Percentiles rank a stretch among this genome's conserved stretches.
Evolutionary conservation across 2,888 invertebrate genomes (phyloP).

Genomic region (Drosophila pegasa): DNA sequence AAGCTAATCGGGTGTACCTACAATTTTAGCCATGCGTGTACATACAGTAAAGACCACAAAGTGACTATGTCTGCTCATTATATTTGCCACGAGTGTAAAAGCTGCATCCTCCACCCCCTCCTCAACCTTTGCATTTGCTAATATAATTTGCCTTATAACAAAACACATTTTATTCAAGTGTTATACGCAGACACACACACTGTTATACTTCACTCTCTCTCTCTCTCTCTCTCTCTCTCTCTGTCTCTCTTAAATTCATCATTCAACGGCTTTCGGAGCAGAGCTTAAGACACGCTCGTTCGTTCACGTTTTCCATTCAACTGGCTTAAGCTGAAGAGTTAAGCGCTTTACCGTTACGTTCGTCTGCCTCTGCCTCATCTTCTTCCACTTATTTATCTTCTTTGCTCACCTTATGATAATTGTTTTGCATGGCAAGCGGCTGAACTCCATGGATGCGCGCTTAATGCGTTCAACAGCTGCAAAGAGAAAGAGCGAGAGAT

Average conservation of each 20-base stretch:
- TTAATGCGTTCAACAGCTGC: slow-evolving; percentile 36
- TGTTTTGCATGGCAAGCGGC: slow-evolving; percentile 36
- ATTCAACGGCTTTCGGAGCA: not conserved
- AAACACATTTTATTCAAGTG: not conserved
- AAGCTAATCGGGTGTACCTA: not conserved
- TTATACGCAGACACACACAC: not conserved
- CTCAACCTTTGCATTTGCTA: not conserved
- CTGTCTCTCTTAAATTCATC: slow-evolving; percentile 3
- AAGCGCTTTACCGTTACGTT: slow-evolving; percentile 8
- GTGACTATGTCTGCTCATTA: too few species aligned
- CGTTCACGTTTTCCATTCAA: not conserved
- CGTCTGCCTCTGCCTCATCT: not conserved
- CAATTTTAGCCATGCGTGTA: not conserved
- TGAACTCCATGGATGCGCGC: slow-evolving; percentile 44
- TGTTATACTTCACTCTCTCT: slow-evolving; percentile 1
- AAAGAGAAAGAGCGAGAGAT: slow-evolving; percentile 21
- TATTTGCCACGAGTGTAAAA: not conserved
- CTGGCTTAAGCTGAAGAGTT: slow-evolving; percentile 4
- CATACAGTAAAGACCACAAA: too few species aligned
- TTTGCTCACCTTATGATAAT: slow-evolving; percentile 44
- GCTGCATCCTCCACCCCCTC: not conserved
- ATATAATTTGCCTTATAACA: not conserved
- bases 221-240: slow-evolving; percentile 2
- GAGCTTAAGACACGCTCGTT: slow-evolving; percentile 8
- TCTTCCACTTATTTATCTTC: not conserved